Base-by-base conservation (phyloP, 2,113 vertebrate species). In the Microcebus griseorufus region DNA sequence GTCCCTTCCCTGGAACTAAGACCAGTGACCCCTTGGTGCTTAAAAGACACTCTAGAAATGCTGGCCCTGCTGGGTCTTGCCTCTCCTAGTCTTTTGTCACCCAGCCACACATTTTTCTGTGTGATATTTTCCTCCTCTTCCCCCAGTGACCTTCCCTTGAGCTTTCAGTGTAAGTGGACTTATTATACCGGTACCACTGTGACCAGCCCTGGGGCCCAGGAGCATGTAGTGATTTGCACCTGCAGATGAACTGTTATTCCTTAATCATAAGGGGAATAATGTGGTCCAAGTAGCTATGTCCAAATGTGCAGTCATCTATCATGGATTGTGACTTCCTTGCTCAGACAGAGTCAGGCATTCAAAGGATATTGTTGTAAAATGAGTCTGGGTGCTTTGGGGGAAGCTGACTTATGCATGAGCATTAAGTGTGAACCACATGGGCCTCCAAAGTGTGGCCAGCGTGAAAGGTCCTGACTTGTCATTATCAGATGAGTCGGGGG, bases 161-260 rank as follows among this genome's bases (percentile, higher is more conserved):
- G 37, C 1, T 79, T 0, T 78, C 58, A 42, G 2, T 12, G n/a
- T 93, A 42, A 18, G 7, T 58, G 42, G 58, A 23, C 23, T 69
- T 76, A 14, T 23, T 70, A 22, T 70, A 48, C 69, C 39, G 32
- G 37, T 8, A 55, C 0, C 27, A 25, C 13, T 48, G 32, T 58
- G 76, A 0, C 11, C 42, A 32, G 39, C 22, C 6, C 53, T 64
- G n/a, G 6, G 18, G 2, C 0, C 88, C 92, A 32, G 37, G 60
- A 51, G 0, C 0, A 27, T 29, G 11, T 25, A 32, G 11, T 70
- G 34, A 1, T 85, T 14, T n/a, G 48, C 16, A 69, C 27, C 42
- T 42, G 10, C 37, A 32, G 27, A 22, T 45, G 62, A 48, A 67
- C 20, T 42, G 65, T 67, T 84, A 34, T 29, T 12, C 82, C 42